phyloP scores from a whole-genome alignment of 1,140 invertebrate genomes.

The Hycleus phaleratus region DNA sequence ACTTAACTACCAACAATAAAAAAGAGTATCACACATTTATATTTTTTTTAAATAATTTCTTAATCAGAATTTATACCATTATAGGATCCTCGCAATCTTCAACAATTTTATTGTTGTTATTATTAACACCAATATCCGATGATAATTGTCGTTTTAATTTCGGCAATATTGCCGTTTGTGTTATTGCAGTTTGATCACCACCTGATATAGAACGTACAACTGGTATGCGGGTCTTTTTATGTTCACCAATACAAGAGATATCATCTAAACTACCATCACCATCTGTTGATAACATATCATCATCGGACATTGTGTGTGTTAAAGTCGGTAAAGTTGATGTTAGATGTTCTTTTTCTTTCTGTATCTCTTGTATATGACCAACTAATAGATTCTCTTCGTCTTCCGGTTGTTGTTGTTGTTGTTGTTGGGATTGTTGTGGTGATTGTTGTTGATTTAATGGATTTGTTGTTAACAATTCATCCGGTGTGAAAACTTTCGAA shows the following conservation, averaged over 20 bases:
- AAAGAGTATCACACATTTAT: no score
- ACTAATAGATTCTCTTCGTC: conserved; percentile 63
- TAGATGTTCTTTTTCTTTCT: conserved; percentile 74
- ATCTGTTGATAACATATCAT: conserved; percentile 70
- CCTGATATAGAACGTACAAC: conserved; percentile 36
- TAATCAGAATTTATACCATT: conserved; percentile 32
- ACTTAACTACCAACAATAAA: no score
- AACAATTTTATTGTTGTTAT: conserved; percentile 25
- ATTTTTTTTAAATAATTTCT: no score
- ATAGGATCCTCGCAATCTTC: conserved; percentile 40
- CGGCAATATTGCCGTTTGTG: conserved; percentile 5
- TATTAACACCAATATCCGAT: conserved; percentile 27
- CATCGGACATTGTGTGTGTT: conserved; percentile 72
- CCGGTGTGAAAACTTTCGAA: conserved; percentile 62
- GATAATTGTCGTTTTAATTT: conserved; percentile 38
- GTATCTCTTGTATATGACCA: conserved; percentile 64
- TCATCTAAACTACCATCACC: conserved; percentile 61
- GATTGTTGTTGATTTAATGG: conserved; percentile 32
- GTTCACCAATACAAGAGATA: conserved; percentile 33
- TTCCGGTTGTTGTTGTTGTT: conserved; percentile 39
- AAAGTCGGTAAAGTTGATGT: conserved; percentile 72
- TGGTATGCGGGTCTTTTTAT: conserved; percentile 26
- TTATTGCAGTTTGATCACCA: conserved; percentile 22
- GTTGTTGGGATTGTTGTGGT: conserved; percentile 27
- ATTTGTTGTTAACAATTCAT: conserved; percentile 47